Evolutionary conservation across 2,797 vertebrate species (phyloP), one percentile per base, ranked within the genome.

Genomic region (Sebastes aleutianus): DNA sequence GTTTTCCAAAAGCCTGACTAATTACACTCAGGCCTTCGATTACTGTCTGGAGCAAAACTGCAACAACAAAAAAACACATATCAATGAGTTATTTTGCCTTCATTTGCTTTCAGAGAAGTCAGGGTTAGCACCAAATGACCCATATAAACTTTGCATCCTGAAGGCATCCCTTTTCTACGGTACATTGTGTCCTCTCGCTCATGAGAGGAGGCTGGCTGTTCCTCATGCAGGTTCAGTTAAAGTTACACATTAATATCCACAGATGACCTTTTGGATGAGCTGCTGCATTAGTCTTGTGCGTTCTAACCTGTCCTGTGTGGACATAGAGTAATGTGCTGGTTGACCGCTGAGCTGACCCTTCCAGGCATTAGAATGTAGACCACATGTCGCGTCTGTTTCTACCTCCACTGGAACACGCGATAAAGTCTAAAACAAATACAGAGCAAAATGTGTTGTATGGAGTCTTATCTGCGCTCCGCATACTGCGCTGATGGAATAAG

Each of bases 311-410:
- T 95, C 94, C 79, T 47, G 87, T 75, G 75, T 87, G 91, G 94
- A 96, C 95, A 91, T 87, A 94, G 94, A 96, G 93, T 96, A 96
- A 96, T 96, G 95, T 95, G 93, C 89, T 88, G 89, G 89, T 94
- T 96, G 95, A 95, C 95, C 94, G 87, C 82, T 80, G 78, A 72
- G 66, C 87, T 95, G 94, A 95, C 95, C 95, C 92, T 89, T 80
- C 79, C 78, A 88, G 90, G 90, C 94, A 93, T 93, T 93, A 91
- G 92, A 95, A 95, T 94, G 92, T 92, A 89, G 92, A 93, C 92
- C 93, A 93, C 94, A 94, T 95, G 94, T 93, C 90, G 89, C 79
- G 84, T 64, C 89, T 79, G 87, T 90, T 92, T 93, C 91, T 91
- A 91, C 89, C 88, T 88, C 81, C 70, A 83, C 70, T 75, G 86